phyloP scores from a whole-genome alignment of 2,888 invertebrate genomes.

The Plagodis dolabraria region DNA sequence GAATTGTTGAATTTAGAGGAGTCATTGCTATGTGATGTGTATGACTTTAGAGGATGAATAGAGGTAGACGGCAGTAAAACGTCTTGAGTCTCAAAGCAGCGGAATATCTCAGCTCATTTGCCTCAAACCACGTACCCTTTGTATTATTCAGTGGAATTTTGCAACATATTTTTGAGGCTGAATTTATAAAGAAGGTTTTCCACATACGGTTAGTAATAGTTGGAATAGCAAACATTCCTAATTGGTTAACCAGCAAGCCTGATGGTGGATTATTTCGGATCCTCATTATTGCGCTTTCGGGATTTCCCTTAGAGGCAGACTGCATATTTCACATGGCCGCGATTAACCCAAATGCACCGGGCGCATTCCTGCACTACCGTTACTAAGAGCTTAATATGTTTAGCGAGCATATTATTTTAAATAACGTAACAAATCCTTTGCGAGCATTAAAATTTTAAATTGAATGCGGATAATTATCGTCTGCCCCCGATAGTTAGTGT shows the following conservation, averaged over 20 bases:
- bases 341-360: conserved; percentile 61
- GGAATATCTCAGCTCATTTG: conserved; percentile 21
- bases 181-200: conserved; percentile 19
- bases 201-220: conserved; percentile 16
- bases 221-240: conserved; percentile 52
- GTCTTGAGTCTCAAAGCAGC: conserved; percentile 18
- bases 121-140: conserved; percentile 17
- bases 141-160: conserved; percentile 19
- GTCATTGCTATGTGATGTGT: conserved; percentile 16
- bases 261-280: conserved; percentile 63
- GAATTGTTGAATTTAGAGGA: conserved; percentile 39
- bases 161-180: conserved; percentile 16
- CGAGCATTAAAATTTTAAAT: too few relatives aligned
- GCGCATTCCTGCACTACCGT: conserved; percentile 29
- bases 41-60: conserved; percentile 16
- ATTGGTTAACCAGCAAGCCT: conserved; percentile 69
- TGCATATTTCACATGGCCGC: conserved; percentile 62
- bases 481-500: too few relatives aligned
- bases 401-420: conserved; percentile 10
- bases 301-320: conserved; percentile 59
- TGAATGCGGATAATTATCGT: too few relatives aligned
- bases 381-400: conserved; percentile 10
- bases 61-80: conserved; percentile 14
- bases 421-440: too few relatives aligned
- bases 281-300: conserved; percentile 72